A percentile compares a stretch with the other conserved stretches of the same genome.
Evolutionary conservation across 1,140 invertebrate genomes (phyloP).

Genomic region (Venturia canescens): DNA sequence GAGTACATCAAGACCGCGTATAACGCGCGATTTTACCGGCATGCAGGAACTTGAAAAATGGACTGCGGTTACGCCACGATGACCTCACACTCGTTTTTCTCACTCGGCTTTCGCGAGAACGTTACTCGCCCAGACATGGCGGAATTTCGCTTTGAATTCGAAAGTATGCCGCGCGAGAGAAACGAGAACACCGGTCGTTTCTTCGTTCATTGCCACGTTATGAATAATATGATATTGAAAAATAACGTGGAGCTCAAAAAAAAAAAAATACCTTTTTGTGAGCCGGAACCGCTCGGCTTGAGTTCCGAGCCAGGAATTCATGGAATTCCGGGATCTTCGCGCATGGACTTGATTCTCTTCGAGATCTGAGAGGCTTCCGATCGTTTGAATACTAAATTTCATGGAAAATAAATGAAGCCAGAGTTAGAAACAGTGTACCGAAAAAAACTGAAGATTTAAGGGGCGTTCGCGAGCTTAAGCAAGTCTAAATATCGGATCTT

Average conservation of each 20-base stretch:
- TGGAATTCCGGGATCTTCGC: too few species aligned
- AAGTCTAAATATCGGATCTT: neutral
- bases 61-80: slow-evolving; percentile 37
- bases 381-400: too few species aligned
- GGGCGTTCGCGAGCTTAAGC: too few species aligned
- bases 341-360: too few species aligned
- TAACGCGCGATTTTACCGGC: neutral
- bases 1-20: neutral
- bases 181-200: too few species aligned
- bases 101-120: neutral
- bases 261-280: too few species aligned
- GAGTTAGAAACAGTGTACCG: neutral
- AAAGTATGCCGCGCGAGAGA: slow-evolving; percentile 3
- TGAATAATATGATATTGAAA: too few species aligned
- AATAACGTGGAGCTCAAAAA: too few species aligned
- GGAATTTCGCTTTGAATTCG: slow-evolving; percentile 39
- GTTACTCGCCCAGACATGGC: neutral
- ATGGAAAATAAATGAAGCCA: neutral
- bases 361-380: too few species aligned
- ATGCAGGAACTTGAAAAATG: slow-evolving; percentile 37
- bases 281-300: too few species aligned
- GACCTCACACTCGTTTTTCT: slow-evolving; percentile 40
- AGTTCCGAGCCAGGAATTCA: too few species aligned
- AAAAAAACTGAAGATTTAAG: neutral
- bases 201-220: too few species aligned